Base-by-base conservation (phyloP, 2,113 vertebrate species). In the Petrocephalus microphthalmus region DNA sequence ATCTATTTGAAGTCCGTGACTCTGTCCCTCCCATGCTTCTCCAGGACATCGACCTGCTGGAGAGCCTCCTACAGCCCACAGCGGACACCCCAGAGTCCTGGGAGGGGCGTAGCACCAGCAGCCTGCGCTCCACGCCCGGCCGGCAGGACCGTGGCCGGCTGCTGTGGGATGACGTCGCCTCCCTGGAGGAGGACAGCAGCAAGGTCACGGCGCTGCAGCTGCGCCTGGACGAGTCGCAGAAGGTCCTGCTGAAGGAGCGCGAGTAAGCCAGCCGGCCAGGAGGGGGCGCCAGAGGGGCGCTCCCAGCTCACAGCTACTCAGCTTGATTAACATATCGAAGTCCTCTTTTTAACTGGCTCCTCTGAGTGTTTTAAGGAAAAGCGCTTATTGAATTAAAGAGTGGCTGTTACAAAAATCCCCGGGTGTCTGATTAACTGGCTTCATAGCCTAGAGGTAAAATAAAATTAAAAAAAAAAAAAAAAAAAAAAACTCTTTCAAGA, bases 141-240 rank as follows among this genome's bases (percentile, higher is more conserved):
- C 96, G 98, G 11, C 97, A 96, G 94, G 98, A 99, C 2, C 96
- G 97, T 7, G 97, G 93, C 93, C 94, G 96, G 2, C 94, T 97
- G 89, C 94, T 98, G 88, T 99, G 98, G 98, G 98, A 98, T 1
- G 97, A 98, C 0, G 78, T 96, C 47, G 92, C 94, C 0, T 1
- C 92, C 3, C 17, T 92, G 0, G 97, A 99, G 88, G 98, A 99
- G 42, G 98, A 99, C 15, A 91, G 95, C 84, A 95, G 97, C 91
- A 99, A 97, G 94, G 91, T 98, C 90, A 98, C 96, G 0, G 98
- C 96, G 33, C 95, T 99, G 42, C 97, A 98, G 91, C 96, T 99
- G n/a, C 95, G 98, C 71, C 95, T 99, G 87, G 98, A 99, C 0
- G 97, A 99, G 87, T 97, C 97, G 84, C 98, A 99, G 92, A 99